These are phyloP conservation scores for Sussaba pulchella DNA, from an alignment of 2,888 invertebrate genomes.

Conservation along the genomic window DNA sequence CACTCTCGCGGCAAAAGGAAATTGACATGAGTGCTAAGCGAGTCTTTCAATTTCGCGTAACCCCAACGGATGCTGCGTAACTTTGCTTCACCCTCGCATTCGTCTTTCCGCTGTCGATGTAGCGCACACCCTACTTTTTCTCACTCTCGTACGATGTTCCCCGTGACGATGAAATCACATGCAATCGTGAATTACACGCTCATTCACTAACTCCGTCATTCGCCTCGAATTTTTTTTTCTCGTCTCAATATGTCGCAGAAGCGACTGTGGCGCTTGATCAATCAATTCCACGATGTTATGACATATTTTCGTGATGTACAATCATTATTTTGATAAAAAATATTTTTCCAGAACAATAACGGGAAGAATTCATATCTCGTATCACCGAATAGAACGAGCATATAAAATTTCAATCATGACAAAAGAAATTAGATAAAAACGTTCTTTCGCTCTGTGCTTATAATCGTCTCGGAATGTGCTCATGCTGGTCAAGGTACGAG, in stretches of 20 bases:
- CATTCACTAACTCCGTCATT: not conserved
- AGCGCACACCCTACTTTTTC: slow-evolving; percentile 15
- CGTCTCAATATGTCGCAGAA: not conserved
- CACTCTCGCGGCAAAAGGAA: slow-evolving; percentile 77
- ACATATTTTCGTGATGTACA: not conserved
- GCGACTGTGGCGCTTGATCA: too few species aligned
- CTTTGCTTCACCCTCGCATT: slow-evolving; percentile 16
- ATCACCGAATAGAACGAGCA: not conserved
- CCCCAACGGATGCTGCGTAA: slow-evolving; percentile 43
- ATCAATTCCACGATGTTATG: not conserved
- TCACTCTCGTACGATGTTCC: slow-evolving; percentile 29
- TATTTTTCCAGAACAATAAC: too few species aligned
- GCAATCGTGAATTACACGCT: slow-evolving; percentile 47
- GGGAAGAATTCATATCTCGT: too few species aligned
- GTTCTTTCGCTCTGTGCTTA: not conserved
- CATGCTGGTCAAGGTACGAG: slow-evolving; percentile 3
- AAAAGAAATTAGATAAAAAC: not conserved
- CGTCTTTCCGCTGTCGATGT: slow-evolving; percentile 22
- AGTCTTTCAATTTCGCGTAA: slow-evolving; percentile 81
- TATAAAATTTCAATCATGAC: not conserved
- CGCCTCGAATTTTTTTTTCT: slow-evolving; percentile 12
- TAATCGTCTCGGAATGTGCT: not conserved
- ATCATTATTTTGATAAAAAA: too few species aligned
- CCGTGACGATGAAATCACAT: slow-evolving; percentile 47
- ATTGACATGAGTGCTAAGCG: slow-evolving; percentile 80